Evolutionary conservation across 2,888 invertebrate genomes (phyloP).

Genomic region (Nephrotoma guestfalica): DNA sequence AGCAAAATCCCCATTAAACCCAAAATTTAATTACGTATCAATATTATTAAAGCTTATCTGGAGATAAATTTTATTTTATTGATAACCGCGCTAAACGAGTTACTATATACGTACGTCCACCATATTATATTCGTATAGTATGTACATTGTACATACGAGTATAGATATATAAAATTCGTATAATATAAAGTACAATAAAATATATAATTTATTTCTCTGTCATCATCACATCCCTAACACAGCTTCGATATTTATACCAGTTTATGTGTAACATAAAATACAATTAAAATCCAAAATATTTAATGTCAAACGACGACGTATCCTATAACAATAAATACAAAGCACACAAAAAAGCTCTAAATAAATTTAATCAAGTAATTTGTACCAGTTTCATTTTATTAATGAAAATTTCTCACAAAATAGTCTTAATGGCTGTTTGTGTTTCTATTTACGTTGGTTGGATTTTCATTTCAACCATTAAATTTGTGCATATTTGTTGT

Average conservation of each 20-base stretch:
- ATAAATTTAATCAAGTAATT: neutral
- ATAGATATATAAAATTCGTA: neutral
- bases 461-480: neutral
- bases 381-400: neutral
- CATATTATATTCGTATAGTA: too few relatives aligned
- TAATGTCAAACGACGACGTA: neutral
- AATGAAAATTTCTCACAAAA: neutral
- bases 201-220: neutral
- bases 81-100: neutral
- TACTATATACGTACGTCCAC: neutral
- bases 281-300: neutral
- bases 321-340: neutral
- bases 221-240: neutral
- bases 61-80: neutral
- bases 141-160: too few relatives aligned
- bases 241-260: neutral
- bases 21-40: neutral
- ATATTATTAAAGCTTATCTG: neutral
- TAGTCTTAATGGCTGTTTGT: neutral
- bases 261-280: neutral
- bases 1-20: neutral
- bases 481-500: conserved; percentile 5
- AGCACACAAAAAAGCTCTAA: neutral
- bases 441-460: neutral
- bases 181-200: neutral